phyloP scores from a whole-genome alignment of 2,797 vertebrate genomes.

The Xyrichtys novacula region DNA sequence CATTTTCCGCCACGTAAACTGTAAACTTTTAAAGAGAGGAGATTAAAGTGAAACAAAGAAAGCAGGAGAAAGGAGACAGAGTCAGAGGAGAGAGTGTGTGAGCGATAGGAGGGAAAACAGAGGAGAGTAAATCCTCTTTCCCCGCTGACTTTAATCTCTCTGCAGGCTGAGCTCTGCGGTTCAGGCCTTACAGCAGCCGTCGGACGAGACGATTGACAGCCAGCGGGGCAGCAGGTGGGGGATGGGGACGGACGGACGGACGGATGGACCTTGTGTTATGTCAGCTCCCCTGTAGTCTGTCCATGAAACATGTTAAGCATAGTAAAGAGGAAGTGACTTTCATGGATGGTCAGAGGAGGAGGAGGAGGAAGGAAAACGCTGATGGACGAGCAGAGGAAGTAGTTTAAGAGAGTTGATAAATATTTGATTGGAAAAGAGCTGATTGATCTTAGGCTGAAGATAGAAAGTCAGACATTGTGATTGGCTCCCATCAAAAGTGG shows the following conservation, averaged over 20 bases:
- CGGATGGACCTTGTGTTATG: constrained; percentile 18
- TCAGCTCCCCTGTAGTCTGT: constrained; percentile 13
- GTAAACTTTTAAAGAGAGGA: constrained; percentile 13
- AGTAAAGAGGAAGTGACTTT: constrained; percentile 36
- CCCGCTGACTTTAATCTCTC: constrained; percentile 80
- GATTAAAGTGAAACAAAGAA: constrained; percentile 48
- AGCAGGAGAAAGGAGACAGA: constrained; percentile 21
- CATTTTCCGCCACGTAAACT: background rate
- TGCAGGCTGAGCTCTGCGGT: constrained; percentile 60
- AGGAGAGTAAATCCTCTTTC: constrained; percentile 82
- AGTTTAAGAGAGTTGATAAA: background rate
- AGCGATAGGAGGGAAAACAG: constrained; percentile 48
- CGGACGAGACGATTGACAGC: constrained; percentile 68
- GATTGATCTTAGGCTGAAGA: background rate
- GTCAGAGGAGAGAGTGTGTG: constrained; percentile 33
- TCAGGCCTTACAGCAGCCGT: constrained; percentile 68
- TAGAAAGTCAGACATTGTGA: too few relatives aligned
- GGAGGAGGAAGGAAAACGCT: background rate
- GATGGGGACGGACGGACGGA: constrained; percentile 40
- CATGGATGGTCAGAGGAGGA: background rate
- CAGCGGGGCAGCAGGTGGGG: constrained; percentile 46
- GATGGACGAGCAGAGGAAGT: background rate
- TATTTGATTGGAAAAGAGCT: background rate
- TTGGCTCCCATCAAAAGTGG: too few relatives aligned
- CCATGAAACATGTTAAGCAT: constrained; percentile 18